Conservation (phyloP, 2,888 invertebrate species). For the Acholoe squamosa region DNA sequence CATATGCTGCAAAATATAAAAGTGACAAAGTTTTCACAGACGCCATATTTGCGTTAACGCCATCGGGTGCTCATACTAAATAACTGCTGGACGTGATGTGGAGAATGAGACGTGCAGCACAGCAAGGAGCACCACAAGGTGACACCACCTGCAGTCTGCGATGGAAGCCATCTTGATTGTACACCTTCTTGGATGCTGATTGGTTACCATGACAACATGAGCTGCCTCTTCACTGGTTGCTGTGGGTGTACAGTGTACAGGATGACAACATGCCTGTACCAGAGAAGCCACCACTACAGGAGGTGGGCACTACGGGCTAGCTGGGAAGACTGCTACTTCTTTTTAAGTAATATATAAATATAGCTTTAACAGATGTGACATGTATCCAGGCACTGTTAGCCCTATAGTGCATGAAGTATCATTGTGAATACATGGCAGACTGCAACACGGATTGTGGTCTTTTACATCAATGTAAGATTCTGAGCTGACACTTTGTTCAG, state of each 20-base stretch:
- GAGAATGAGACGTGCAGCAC: neutral
- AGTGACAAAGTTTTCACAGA: constrained; percentile 67
- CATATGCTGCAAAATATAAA: constrained; percentile 68
- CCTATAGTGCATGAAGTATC: no score
- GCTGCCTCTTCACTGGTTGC: neutral
- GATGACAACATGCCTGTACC: neutral
- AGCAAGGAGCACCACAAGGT: no score
- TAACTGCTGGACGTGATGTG: neutral
- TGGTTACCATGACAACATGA: neutral
- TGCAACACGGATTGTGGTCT: no score
- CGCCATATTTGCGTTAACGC: constrained; percentile 67
- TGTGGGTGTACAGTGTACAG: neutral
- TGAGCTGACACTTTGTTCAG: no score
- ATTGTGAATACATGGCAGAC: no score
- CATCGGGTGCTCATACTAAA: neutral
- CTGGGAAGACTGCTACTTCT: no score
- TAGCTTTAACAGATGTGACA: no score
- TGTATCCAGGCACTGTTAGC: no score
- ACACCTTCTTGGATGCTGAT: neutral
- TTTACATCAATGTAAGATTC: no score
- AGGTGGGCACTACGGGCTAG: no score
- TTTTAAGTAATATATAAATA: no score
- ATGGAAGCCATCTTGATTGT: neutral
- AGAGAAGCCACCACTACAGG: no score
- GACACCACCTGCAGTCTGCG: neutral